A percentile compares a stretch with the other conserved stretches of the same genome.
Conservation (phyloP, 2,113 vertebrate species). For the Microcebus murinus region DNA sequence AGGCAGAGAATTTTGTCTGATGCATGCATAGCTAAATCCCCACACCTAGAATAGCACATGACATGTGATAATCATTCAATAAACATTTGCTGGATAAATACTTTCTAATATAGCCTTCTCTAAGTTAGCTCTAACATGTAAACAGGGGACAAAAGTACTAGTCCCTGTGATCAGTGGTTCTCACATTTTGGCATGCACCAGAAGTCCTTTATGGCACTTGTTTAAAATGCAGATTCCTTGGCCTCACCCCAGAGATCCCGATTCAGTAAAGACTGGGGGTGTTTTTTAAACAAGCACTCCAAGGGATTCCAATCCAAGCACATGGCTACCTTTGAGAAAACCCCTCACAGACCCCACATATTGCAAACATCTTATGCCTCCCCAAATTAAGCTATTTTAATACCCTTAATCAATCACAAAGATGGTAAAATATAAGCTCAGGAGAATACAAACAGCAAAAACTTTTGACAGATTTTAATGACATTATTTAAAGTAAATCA, state of each 20-base stretch:
- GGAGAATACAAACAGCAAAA: not conserved
- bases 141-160: not conserved
- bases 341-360: not conserved
- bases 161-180: not conserved
- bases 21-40: not conserved
- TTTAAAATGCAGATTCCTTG: not conserved
- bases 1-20: not conserved
- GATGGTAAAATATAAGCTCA: not conserved
- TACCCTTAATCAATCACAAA: not conserved
- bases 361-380: not conserved
- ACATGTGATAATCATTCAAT: not conserved
- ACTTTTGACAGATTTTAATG: not conserved
- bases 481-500: not conserved
- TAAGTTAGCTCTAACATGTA: not conserved
- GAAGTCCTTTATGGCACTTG: not conserved
- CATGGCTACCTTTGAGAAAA: not conserved
- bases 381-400: not conserved
- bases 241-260: not conserved
- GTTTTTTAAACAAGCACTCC: not conserved
- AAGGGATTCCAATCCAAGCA: not conserved
- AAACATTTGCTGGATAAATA: not conserved
- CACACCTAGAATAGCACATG: not conserved
- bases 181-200: not conserved
- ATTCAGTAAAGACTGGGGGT: not conserved
- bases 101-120: not conserved